These are phyloP conservation scores for Phrixothrix hirtus DNA, from an alignment of 2,888 invertebrate genomes.

Conservation along the genomic window DNA sequence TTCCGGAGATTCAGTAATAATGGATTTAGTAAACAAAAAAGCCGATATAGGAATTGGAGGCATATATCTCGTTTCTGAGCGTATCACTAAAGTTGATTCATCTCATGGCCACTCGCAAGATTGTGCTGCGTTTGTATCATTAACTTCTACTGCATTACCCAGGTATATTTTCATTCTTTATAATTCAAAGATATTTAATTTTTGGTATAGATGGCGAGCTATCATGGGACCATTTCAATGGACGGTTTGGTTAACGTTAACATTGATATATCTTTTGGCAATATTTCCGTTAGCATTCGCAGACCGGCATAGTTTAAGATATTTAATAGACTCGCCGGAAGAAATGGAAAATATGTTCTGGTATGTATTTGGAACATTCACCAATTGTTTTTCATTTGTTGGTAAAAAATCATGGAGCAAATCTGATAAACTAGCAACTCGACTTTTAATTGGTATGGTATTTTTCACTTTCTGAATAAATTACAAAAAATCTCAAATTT, in stretches of 20 bases:
- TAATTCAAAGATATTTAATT: constrained; percentile 4
- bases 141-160: constrained; percentile 78
- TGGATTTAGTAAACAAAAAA: constrained; percentile 59
- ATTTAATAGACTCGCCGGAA: constrained; percentile 68
- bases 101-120: constrained; percentile 71
- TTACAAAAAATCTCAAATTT: too few relatives aligned
- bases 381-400: constrained; percentile 75
- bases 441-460: constrained; percentile 68
- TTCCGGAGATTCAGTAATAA: constrained; percentile 64
- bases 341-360: constrained; percentile 85
- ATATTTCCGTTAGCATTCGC: constrained; percentile 77
- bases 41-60: constrained; percentile 74
- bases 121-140: constrained; percentile 76
- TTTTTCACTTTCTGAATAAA: background rate
- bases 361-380: constrained; percentile 85
- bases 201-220: constrained; percentile 68
- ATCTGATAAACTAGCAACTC: constrained; percentile 69
- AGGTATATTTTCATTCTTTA: constrained; percentile 57
- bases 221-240: constrained; percentile 83
- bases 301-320: constrained; percentile 68
- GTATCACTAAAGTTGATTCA: constrained; percentile 61
- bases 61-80: constrained; percentile 66
- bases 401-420: constrained; percentile 73
- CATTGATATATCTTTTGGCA: constrained; percentile 70
- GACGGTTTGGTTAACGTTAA: constrained; percentile 77